phyloP scores from a whole-genome alignment of 2,888 invertebrate genomes.

The Copidosoma aretas region DNA sequence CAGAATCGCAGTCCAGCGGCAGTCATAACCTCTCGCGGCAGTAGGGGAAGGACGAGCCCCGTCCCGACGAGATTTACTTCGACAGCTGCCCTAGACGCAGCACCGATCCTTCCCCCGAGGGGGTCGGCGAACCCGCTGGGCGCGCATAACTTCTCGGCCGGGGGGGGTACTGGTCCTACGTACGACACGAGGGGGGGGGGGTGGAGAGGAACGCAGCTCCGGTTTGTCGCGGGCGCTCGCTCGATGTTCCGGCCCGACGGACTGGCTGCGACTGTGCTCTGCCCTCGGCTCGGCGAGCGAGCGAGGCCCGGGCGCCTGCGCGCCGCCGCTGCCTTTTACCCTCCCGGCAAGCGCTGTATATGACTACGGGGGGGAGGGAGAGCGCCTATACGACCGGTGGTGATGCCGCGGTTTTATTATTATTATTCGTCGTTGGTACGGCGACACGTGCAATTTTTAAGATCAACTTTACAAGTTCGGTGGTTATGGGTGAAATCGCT shows the following conservation, averaged over 20 bases:
- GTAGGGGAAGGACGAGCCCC: background rate
- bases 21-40: constrained; percentile 2
- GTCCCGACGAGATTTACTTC: too few relatives aligned
- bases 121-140: too few relatives aligned
- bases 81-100: too few relatives aligned
- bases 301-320: constrained; percentile 27
- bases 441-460: too few relatives aligned
- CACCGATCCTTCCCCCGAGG: too few relatives aligned
- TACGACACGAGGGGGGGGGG: background rate
- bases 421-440: too few relatives aligned
- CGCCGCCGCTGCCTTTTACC: background rate
- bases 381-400: too few relatives aligned
- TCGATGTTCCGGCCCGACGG: constrained; percentile 55
- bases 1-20: too few relatives aligned
- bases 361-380: too few relatives aligned
- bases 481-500: too few relatives aligned
- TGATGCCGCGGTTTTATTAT: too few relatives aligned
- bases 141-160: background rate
- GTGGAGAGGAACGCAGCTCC: background rate
- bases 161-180: background rate
- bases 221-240: constrained; percentile 7
- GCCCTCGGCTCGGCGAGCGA: background rate
- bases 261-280: constrained; percentile 56
- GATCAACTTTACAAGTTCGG: too few relatives aligned
- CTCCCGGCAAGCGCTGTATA: background rate